Evolutionary conservation across 2,113 vertebrate genomes (phyloP), one percentile per base, ranked within the genome.

Genomic region (Halcyon senegalensis): DNA sequence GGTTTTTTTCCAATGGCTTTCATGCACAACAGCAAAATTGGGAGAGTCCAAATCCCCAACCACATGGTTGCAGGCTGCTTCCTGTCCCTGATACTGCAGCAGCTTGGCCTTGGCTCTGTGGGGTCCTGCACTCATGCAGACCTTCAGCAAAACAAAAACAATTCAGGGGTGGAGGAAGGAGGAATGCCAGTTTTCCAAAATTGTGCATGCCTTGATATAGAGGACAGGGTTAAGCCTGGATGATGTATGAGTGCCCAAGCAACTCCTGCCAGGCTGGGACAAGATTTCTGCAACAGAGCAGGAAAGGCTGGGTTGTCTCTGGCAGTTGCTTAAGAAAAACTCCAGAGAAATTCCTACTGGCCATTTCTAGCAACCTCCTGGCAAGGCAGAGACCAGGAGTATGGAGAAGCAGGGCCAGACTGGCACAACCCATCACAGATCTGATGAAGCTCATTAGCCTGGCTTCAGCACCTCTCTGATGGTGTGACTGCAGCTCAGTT

Each of bases 101-200:
- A 89, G 27, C 4, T 0, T 0, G 33, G 30, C 7, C 28, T 23
- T 0, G 0, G 16, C 3, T 62, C 41, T 46, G 10, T 4, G 59
- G 5, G 5, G 4, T 48, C 3, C 19, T 60, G 8, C 10, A 17
- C 11, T n/a, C 1, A 0, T 10, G 16, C 13, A 77, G 78, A 66
- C 17, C 10, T 74, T 46, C 41, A 83, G 86, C 3, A 39, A 84
- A 88, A 9, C 10, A 79, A 53, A 53, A 0, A 8, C 48, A 77
- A 43, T 50, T 69, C 15, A 89, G 15, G 4, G 6, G 1, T 1
- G 62, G 41, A 76, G 20, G 31, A 83, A 83, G n/a, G 8, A 93
- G 3, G 3, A 87, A 79, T 41, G 44, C 6, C 24, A 50, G 17
- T 59, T 83, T 70, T 60, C 25, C 41, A 46, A 81, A 86, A 44